A percentile compares a stretch with the other conserved stretches of the same genome.
phyloP scores from a whole-genome alignment of 2,113 vertebrate genomes.

The Rhizomys pruinosus region DNA sequence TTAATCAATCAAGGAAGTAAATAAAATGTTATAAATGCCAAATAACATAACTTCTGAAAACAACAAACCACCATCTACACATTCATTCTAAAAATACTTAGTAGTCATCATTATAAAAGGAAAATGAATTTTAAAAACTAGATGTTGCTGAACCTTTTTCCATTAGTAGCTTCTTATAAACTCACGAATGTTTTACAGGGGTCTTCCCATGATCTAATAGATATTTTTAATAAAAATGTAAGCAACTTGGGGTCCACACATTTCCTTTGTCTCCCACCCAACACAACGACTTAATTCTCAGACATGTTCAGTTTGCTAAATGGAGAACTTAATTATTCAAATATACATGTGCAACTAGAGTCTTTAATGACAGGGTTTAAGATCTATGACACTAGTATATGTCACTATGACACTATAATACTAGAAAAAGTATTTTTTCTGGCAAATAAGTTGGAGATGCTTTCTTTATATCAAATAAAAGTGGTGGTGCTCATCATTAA shows the following conservation, averaged over 20 bases:
- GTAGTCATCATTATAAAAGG: conserved; percentile 29
- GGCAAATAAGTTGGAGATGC: not conserved
- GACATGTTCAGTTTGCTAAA: not conserved
- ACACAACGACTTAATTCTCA: conserved; percentile 4
- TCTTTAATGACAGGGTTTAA: not conserved
- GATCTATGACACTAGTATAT: not conserved
- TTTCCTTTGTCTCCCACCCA: not conserved
- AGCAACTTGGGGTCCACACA: not conserved
- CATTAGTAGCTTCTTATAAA: conserved; percentile 31
- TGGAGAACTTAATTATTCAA: conserved; percentile 12
- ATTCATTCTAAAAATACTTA: conserved; percentile 63
- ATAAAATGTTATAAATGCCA: conserved; percentile 78
- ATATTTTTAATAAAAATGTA: conserved; percentile 23
- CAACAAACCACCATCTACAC: conserved; percentile 59
- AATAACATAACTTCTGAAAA: conserved; percentile 62
- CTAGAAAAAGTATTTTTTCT: no score
- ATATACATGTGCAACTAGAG: not conserved
- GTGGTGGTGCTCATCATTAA: not conserved
- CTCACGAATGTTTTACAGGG: conserved; percentile 16
- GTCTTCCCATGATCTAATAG: not conserved
- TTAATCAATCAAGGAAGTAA: conserved; percentile 80
- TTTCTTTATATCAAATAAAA: conserved; percentile 27
- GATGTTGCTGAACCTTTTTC: conserved; percentile 22
- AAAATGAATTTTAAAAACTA: conserved; percentile 28
- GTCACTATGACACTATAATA: no score